A percentile compares a stretch with the other conserved stretches of the same genome.
These are phyloP conservation scores for Henricia sp. DNA, from an alignment of 53 echinoderm and acorn worm species.

Conservation along the genomic window DNA sequence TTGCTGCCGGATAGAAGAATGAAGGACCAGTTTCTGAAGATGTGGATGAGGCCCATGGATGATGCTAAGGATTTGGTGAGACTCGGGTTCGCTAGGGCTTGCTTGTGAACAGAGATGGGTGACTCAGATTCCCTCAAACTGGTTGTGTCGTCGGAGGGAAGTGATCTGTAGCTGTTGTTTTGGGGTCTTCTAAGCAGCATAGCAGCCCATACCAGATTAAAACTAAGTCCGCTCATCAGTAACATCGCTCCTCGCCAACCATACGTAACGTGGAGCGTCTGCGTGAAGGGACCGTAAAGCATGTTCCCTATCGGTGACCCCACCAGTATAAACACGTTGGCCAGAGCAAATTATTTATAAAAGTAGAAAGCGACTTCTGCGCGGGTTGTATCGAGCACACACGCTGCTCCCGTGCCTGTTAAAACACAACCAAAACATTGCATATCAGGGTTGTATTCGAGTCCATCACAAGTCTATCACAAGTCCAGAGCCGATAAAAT, in stretches of 20 bases:
- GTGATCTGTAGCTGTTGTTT: not conserved
- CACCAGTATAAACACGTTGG: not conserved
- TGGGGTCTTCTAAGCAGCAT: slow-evolving; percentile 16
- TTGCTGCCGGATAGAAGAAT: not conserved
- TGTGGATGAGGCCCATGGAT: not conserved
- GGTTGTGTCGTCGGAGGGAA: not conserved
- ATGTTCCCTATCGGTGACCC: slow-evolving; percentile 23
- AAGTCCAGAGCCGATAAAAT: too few relatives aligned
- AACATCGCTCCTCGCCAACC: slow-evolving; percentile 47
- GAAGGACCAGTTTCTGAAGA: not conserved
- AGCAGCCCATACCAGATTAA: not conserved
- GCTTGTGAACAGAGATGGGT: too few relatives aligned
- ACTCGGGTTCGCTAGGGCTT: too few relatives aligned
- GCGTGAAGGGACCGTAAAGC: not conserved
- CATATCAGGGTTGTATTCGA: too few relatives aligned
- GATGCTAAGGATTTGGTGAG: not conserved
- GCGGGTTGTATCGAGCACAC: not conserved
- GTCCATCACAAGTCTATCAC: too few relatives aligned
- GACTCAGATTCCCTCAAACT: not conserved
- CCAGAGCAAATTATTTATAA: slow-evolving; percentile 7
- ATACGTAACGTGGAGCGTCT: not conserved
- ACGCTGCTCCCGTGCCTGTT: slow-evolving; percentile 18
- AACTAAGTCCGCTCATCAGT: not conserved
- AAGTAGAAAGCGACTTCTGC: slow-evolving; percentile 27
- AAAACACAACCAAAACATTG: too few relatives aligned